Evolutionary conservation across 1,140 invertebrate species (phyloP).

Genomic region (Drosophila orena): DNA sequence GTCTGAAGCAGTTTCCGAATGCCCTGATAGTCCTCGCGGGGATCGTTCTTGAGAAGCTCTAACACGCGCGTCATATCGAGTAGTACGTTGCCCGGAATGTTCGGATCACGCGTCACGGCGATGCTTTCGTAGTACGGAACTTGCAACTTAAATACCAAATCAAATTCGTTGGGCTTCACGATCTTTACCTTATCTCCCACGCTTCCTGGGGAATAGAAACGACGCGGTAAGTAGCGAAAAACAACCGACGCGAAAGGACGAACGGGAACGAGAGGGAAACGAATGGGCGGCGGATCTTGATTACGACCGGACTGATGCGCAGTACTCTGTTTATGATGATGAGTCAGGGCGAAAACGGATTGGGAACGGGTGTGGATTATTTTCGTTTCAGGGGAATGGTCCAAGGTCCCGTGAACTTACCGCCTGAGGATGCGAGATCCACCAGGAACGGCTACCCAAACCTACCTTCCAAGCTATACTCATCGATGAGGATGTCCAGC

Average conservation of each 20-base stretch:
- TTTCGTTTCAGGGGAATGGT: too few species aligned
- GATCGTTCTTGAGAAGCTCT: conserved; percentile 12
- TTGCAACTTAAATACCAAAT: conserved; percentile 49
- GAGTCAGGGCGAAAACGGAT: too few species aligned
- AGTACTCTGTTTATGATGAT: too few species aligned
- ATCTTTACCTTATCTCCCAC: conserved; percentile 66
- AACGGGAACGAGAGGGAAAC: too few species aligned
- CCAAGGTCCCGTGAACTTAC: background rate
- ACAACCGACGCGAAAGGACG: too few species aligned
- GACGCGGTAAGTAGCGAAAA: background rate
- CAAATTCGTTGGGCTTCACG: conserved; percentile 69
- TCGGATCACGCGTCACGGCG: conserved; percentile 44
- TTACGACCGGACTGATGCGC: background rate
- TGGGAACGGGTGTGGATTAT: too few species aligned
- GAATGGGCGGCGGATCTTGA: background rate
- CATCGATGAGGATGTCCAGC: conserved; percentile 14
- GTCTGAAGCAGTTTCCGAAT: conserved; percentile 16
- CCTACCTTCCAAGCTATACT: conserved; percentile 33
- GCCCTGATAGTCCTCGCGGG: conserved; percentile 16
- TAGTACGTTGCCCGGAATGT: conserved; percentile 62
- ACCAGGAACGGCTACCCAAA: background rate
- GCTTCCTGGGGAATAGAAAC: conserved; percentile 51
- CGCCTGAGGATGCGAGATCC: too few species aligned
- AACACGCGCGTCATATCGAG: conserved; percentile 55
- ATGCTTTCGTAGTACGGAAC: conserved; percentile 53